phyloP scores from a whole-genome alignment of 2,113 vertebrate genomes.

The Glareola pratincola region DNA sequence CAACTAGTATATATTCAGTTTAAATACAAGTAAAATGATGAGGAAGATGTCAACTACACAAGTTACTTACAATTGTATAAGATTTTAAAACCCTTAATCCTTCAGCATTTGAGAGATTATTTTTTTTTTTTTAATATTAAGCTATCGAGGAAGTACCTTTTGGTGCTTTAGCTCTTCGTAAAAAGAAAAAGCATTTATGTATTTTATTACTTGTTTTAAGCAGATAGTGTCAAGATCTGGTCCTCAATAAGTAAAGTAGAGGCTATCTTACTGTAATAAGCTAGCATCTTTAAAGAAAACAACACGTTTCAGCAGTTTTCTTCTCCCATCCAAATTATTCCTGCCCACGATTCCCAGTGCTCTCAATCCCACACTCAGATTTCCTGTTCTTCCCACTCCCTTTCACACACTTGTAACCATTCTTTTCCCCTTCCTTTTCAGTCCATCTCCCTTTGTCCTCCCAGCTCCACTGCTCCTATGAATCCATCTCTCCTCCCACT shows the following conservation, averaged over 20 bases:
- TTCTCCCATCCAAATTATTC: neutral
- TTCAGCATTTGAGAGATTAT: neutral
- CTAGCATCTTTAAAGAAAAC: neutral
- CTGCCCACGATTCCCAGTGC: neutral
- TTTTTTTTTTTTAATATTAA: neutral
- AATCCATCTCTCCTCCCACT: slow-evolving; percentile 4
- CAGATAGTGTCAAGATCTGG: neutral
- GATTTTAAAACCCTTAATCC: neutral
- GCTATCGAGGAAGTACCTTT: neutral
- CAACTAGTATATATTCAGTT: neutral
- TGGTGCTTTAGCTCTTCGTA: neutral
- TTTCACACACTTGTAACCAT: neutral
- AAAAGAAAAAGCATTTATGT: neutral
- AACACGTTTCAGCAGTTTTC: neutral
- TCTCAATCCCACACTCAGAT: neutral
- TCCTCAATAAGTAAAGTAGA: neutral
- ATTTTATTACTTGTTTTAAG: neutral
- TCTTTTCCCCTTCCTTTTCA: slow-evolving; percentile 7
- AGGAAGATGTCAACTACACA: neutral
- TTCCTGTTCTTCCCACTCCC: neutral
- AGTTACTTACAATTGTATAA: neutral
- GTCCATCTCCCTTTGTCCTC: slow-evolving; percentile 9
- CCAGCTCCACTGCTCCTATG: neutral
- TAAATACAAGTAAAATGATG: neutral
- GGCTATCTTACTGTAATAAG: neutral